Evolutionary conservation across 2,888 invertebrate species (phyloP), one percentile per base, ranked within the genome.

Genomic region (Cordylochernes scorpioides): DNA sequence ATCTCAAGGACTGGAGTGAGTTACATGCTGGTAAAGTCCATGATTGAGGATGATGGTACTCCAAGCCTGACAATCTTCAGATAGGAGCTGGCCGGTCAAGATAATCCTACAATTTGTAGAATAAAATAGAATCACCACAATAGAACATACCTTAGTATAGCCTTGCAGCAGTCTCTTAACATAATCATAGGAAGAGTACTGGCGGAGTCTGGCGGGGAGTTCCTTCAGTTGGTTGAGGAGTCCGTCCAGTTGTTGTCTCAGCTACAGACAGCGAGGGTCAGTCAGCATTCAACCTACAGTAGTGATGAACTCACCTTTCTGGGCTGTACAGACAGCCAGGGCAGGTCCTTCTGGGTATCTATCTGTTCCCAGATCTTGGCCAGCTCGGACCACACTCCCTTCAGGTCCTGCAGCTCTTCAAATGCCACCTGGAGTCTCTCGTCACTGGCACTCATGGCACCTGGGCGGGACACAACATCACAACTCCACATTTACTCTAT

Each of bases 241-340:
- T 0, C 73, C 71, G 53, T 97, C 97, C 38, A 97, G 56, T 49
- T 86, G 77, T 59, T 88, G 84, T 33, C 97, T 70, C 27, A 97
- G 62, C 59, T 54, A 34, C 5, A 44, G 41, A 33, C 25, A 36
- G 14, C 14, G 14, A 19, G n/a, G n/a, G 8, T 19, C 19, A 19
- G 8, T 9, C n/a, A 19, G n/a, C n/a, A 19, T 19, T 9, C n/a
- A 9, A 9, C n/a, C 8, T 19, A 19, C 8, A 9, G 19, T 19
- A 8, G n/a, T 19, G 19, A 19, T 19, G n/a, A 8, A 19, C n/a
- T 38, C 44, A 50, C 50, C 47, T 99, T 99, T 41, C 97, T 65
- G 3, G 97, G 97, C 51, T 97, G 94, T 6, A 99, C 80, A 1
- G 88, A 86, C 2, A 94, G 61, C 97, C 97, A 97, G 1, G 91